Evolutionary conservation across 1,140 invertebrate species (phyloP), one percentile per base, ranked within the genome.

Genomic region (Schlechtendalia chinensis): DNA sequence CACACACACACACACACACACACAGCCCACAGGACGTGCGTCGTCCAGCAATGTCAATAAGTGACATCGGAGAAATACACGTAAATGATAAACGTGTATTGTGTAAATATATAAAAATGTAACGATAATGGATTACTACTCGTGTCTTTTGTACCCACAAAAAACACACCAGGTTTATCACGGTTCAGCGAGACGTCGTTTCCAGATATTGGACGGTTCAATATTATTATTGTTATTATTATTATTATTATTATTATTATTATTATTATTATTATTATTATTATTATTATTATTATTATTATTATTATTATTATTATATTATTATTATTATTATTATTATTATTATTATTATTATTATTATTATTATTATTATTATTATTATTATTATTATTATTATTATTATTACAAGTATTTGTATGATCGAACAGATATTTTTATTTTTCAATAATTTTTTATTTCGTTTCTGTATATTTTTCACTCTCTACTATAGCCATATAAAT

Each of bases 401-500:
- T 39, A 39, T 39, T 39, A 39, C 8, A 4, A 39, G 3, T 39
- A 8, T 39, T 39, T 39, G 8, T 39, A 8, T 4, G 32, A 39
- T 39, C 8, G 32, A 39, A 8, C 32, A 8, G 32, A 39, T 8
- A 8, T 79, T 79, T 29, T 22, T 72, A 29, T 67, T 39, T 67
- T 17, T 80, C 14, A 17, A 59, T 11, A 24, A 59, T 45, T 47
- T 74, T 6, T 47, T 59, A 47, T 39, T 39, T 39, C 32, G 32
- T 39, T 39, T 39, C 32, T 77, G 4, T 77, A 59, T 77, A 14
- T 17, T 72, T 24, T 11, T 63, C 4, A 50, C 50, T 53, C 17
- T 80, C 45, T 14, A 50, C 17, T 54, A 56, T 50, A 69, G 71
- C 29, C 29, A 22, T 59, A n/a, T 77, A 77, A 59, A 58, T 77